Evolutionary conservation across 1,140 invertebrate genomes (phyloP), one percentile per base, ranked within the genome.

Genomic region (Anagrus nilaparvatae): DNA sequence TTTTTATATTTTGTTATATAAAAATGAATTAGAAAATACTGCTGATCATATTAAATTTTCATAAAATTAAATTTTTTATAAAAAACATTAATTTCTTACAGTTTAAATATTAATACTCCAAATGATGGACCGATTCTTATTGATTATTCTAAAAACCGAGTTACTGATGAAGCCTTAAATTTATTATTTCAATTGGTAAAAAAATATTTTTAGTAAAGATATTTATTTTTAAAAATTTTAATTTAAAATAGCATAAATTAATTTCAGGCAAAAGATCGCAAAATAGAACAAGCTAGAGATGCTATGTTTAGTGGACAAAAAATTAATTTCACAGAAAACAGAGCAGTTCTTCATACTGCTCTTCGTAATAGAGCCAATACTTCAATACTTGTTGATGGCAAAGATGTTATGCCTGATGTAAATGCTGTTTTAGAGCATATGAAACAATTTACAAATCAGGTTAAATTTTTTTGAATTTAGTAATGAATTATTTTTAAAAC

Each of bases 311-410:
- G 62, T 48, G 97, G 94, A 23, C 75, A 91, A 57, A 92, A 90
- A 58, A 99, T 99, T 24, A 99, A 99, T 67, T 94, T 97, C 54
- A 99, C 97, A 2, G 97, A 99, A 70, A 78, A 91, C 55, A 75
- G 95, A 50, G 85, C 96, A 28, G 97, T 99, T 3, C 69, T 99
- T 2, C 97, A 99, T 63, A 78, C 86, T 29, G 97, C 97, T 13
- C 72, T 99, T 18, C 76, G 97, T 35, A 97, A 99, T 61, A 72
- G 85, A 30, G 71, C 75, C 32, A 86, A 87, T 59, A 71, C 67
- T 1, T 77, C 78, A 1, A 90, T 99, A 46, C 35, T 82, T 12
- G 81, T 97, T 4, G 82, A 93, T 61, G 88, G 86, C 8, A 80
- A 86, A 61, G 87, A 99, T 77, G 89, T 99, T 1, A 95, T 89